Conservation (phyloP, 1,140 invertebrate species). For the Eciton burchellii region DNA sequence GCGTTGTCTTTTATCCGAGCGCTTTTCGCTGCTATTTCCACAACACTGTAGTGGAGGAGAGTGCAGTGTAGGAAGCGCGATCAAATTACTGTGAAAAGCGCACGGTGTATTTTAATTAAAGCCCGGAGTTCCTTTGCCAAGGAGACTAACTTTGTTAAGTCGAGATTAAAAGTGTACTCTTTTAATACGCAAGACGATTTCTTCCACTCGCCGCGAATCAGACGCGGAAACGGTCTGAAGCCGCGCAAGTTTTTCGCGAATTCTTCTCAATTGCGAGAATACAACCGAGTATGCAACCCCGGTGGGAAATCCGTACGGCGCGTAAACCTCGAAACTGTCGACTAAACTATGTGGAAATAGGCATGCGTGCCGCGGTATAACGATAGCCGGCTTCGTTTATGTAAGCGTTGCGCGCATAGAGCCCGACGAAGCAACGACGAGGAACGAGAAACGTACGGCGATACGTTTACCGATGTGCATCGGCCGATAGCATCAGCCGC, state of each 20-base stretch:
- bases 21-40: conserved; percentile 26
- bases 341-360: conserved; percentile 60
- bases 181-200: too few species aligned
- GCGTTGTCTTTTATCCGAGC: conserved; percentile 19
- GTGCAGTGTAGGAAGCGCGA: background rate
- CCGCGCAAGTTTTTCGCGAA: background rate
- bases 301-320: conserved; percentile 22
- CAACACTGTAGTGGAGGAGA: background rate
- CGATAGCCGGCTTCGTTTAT: conserved; percentile 58
- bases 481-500: conserved; percentile 61
- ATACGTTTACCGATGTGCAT: conserved; percentile 63
- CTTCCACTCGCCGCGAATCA: background rate
- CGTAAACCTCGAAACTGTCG: conserved; percentile 45
- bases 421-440: conserved; percentile 4
- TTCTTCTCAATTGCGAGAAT: conserved; percentile 6
- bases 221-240: background rate
- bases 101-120: conserved; percentile 32
- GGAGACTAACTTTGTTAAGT: background rate
- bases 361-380: conserved; percentile 43
- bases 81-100: conserved; percentile 29
- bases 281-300: background rate
- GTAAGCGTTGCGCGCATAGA: conserved; percentile 48
- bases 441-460: conserved; percentile 43
- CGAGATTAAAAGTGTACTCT: background rate
- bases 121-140: background rate